Evolutionary conservation across 2,797 vertebrate species (phyloP).

Genomic region (Acrossocheilus fasciatus): DNA sequence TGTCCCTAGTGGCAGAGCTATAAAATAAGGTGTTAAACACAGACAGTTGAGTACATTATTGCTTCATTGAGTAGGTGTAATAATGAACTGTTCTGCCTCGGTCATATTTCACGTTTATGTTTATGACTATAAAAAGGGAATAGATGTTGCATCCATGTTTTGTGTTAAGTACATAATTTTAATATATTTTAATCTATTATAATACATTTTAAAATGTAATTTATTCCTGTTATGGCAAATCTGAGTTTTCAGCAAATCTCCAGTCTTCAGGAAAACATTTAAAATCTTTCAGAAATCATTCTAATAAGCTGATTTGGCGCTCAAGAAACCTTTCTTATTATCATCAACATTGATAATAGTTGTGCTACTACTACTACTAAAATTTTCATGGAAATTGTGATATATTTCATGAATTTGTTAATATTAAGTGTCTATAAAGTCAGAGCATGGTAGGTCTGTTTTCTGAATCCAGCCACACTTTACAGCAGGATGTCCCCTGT

Average conservation of each 20-base stretch:
- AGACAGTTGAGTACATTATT: conserved; percentile 12
- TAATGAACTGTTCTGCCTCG: conserved; percentile 21
- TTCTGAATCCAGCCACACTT: conserved; percentile 37
- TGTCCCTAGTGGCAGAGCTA: conserved; percentile 33
- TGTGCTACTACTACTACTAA: background rate
- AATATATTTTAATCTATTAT: background rate
- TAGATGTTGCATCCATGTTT: background rate
- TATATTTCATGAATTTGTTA: background rate
- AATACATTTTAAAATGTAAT: background rate
- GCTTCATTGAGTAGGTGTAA: conserved; percentile 3
- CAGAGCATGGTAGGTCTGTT: conserved; percentile 1
- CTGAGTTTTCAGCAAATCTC: background rate
- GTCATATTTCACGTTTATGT: background rate
- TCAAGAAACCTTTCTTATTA: background rate
- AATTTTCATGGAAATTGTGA: background rate
- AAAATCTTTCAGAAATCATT: background rate
- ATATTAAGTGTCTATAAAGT: background rate
- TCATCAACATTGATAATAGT: background rate
- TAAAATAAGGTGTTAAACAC: conserved; percentile 38
- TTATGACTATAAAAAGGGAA: background rate
- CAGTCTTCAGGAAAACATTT: background rate
- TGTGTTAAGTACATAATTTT: background rate
- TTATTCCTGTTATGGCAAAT: background rate
- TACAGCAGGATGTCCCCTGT: conserved; percentile 11
- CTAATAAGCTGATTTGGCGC: background rate